Conservation (phyloP, 1,140 invertebrate genomes). For the Solen grandis region DNA sequence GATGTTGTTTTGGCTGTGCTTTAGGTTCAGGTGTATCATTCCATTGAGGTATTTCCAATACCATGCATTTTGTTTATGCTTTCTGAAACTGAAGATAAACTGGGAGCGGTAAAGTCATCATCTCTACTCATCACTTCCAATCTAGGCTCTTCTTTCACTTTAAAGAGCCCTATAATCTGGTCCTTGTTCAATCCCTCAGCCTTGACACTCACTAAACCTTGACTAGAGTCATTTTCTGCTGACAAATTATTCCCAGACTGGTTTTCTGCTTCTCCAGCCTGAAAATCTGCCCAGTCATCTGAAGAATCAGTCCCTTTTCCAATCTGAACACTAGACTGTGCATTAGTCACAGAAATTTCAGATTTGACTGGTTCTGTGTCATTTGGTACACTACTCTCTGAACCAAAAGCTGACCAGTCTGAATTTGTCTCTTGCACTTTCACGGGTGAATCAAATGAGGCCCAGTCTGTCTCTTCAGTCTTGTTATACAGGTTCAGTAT, state of each 20-base stretch:
- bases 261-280: too few relatives aligned
- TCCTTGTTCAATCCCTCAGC: conserved; percentile 68
- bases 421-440: neutral
- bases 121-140: conserved; percentile 49
- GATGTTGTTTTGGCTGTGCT: conserved; percentile 5
- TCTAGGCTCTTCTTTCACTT: conserved; percentile 68
- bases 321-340: neutral
- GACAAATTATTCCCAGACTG: neutral
- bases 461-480: conserved; percentile 29
- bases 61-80: conserved; percentile 30
- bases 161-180: conserved; percentile 74
- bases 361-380: neutral
- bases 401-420: neutral
- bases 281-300: conserved; percentile 65
- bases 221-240: conserved; percentile 6
- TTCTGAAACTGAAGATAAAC: neutral
- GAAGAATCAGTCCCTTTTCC: conserved; percentile 7
- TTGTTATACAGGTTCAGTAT: neutral
- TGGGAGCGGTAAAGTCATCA: conserved; percentile 39
- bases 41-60: neutral
- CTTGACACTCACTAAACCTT: conserved; percentile 66
- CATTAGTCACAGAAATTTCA: neutral
- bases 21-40: neutral
- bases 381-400: neutral
- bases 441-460: conserved; percentile 27